Conservation (phyloP, 2,888 invertebrate genomes). For the Serripes groenlandicus region DNA sequence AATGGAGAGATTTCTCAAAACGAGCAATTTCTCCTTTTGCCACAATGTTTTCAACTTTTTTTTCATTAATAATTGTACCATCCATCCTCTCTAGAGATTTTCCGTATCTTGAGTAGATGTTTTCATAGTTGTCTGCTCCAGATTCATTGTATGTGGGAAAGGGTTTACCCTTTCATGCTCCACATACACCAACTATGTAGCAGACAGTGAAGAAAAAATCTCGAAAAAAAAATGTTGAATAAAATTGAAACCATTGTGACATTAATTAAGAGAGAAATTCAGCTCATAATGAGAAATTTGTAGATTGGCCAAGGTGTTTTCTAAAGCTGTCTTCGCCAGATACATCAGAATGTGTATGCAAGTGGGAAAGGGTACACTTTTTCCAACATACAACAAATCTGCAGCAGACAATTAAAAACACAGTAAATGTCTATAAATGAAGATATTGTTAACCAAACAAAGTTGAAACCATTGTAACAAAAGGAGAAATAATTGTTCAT, state of each 20-base stretch:
- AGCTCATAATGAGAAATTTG: not conserved
- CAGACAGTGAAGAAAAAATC: not conserved
- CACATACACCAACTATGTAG: not conserved
- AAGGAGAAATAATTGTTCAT: not conserved
- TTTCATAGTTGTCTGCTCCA: not conserved
- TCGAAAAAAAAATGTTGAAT: not conserved
- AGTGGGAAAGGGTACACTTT: no score
- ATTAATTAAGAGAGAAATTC: no score
- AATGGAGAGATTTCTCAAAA: no score
- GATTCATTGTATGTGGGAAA: conserved; percentile 2
- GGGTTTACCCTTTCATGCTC: not conserved
- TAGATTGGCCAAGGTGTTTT: not conserved
- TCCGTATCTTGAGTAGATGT: not conserved
- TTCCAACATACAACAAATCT: no score
- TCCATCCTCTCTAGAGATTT: no score
- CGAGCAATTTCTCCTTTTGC: not conserved
- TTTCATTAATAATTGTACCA: no score
- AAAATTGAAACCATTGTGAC: no score
- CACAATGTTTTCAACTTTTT: not conserved
- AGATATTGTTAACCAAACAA: not conserved
- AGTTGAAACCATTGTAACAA: not conserved
- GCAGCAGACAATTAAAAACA: no score
- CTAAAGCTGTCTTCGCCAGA: no score
- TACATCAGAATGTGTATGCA: no score
- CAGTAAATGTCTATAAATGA: not conserved